phyloP scores from a whole-genome alignment of 2,113 vertebrate genomes.

The Syngnathoides biaculeatus region DNA sequence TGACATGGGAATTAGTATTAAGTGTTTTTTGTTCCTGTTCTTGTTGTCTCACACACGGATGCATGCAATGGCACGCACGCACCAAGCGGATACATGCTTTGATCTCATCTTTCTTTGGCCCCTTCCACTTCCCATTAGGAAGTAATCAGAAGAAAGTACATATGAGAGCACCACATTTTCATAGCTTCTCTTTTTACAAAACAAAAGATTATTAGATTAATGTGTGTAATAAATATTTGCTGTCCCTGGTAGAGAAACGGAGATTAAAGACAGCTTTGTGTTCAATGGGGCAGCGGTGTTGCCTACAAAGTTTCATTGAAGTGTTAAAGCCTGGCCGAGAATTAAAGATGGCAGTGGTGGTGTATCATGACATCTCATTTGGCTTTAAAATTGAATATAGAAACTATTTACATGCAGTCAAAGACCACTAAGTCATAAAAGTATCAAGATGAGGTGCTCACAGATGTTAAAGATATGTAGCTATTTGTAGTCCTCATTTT shows the following conservation, averaged over 20 bases:
- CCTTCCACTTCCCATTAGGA: slow-evolving; percentile 62
- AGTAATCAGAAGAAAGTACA: slow-evolving; percentile 16
- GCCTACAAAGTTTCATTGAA: slow-evolving; percentile 33
- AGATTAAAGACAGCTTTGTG: slow-evolving; percentile 57
- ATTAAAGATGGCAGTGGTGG: slow-evolving; percentile 13
- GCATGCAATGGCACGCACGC: neutral
- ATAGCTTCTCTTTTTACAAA: slow-evolving; percentile 71
- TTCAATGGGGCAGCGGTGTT: slow-evolving; percentile 41
- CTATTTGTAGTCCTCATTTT: too few relatives aligned
- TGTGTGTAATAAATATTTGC: slow-evolving; percentile 60
- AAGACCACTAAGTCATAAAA: neutral
- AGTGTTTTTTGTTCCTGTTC: slow-evolving; percentile 25
- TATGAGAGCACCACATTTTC: slow-evolving; percentile 47
- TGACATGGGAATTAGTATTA: slow-evolving; percentile 27
- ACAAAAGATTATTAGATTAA: slow-evolving; percentile 77
- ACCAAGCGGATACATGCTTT: slow-evolving; percentile 38
- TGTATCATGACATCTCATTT: neutral
- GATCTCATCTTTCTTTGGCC: slow-evolving; percentile 67
- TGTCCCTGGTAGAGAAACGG: slow-evolving; percentile 46
- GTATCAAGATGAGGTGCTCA: too few relatives aligned
- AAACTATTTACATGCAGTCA: neutral
- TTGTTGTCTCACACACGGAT: slow-evolving; percentile 19
- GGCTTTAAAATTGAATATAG: neutral
- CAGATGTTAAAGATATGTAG: too few relatives aligned
- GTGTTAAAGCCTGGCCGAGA: slow-evolving; percentile 50